Base-by-base conservation (phyloP, 2,113 vertebrate genomes). In the Tichodroma muraria region DNA sequence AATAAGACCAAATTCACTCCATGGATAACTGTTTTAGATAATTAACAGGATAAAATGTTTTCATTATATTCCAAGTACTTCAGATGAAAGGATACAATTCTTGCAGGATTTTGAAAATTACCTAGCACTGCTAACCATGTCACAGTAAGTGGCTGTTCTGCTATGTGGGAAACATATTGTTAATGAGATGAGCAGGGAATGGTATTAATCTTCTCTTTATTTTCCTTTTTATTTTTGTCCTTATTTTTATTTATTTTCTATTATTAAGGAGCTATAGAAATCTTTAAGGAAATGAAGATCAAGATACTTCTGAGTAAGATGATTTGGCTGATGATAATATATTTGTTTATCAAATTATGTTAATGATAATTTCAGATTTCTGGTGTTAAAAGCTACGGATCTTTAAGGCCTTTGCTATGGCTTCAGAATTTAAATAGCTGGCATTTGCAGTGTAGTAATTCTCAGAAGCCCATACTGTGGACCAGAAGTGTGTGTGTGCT, bases 21-120 rank as follows among this genome's bases (percentile, higher is more conserved):
- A n/a, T 25, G 37, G 57, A 37, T 80, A 88, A 82, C 63, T 85
- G 28, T 49, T 87, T 79, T 40, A 85, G 79, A 27, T 80, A 57
- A 84, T 90, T 86, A 93, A 69, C 16, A 61, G 59, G 63, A 82
- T 81, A 68, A 94, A 80, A 89, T 93, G 35, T 87, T 93, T 94
- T 90, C 61, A 9, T 87, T 77, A 68, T 64, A 18, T 84, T 91
- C 49, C 35, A 50, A 79, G 61, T 42, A 61, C n/a, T 75, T 84
- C 66, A 89, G 64, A 89, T 92, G 60, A 92, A 92, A 96, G 61
- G 49, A 47, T 66, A 71, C 31, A 89, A 19, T 72, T 89, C 70
- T 89, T 92, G 61, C n/a, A 89, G 86, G 53, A 65, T 80, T 92
- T 85, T 72, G n/a, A 87, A 93, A 94, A 84, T 68, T 31, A 72